These are phyloP conservation scores for Glaucomys volans DNA, from an alignment of 2,113 vertebrate species.

Conservation along the genomic window DNA sequence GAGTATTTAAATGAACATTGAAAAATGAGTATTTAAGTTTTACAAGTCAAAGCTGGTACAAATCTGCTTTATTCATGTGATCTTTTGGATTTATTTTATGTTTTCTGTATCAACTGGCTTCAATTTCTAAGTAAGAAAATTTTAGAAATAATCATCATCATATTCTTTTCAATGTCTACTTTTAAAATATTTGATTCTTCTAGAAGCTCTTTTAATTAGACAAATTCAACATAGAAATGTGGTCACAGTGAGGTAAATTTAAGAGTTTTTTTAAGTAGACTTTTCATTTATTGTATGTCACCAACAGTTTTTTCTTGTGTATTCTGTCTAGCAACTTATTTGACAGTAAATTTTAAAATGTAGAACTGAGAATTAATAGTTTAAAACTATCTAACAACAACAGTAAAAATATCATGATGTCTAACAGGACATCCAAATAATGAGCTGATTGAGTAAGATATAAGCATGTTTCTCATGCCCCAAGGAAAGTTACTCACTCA, in stretches of 20 bases:
- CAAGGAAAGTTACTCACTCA: not conserved
- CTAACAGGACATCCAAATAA: not conserved
- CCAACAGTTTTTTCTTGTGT: not conserved
- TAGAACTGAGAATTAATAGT: not conserved
- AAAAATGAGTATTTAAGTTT: too few relatives aligned
- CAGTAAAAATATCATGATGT: not conserved
- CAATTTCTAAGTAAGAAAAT: constrained; percentile 28
- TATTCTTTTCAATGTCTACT: not conserved
- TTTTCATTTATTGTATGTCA: constrained; percentile 41
- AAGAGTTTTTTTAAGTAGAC: not conserved
- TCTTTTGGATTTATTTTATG: not conserved
- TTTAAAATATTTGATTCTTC: not conserved
- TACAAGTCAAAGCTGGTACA: not conserved
- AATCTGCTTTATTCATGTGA: not conserved
- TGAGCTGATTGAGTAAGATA: not conserved
- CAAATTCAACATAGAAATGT: not conserved
- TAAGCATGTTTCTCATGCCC: not conserved
- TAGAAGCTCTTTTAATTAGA: not conserved
- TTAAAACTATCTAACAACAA: not conserved
- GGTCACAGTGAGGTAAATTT: not conserved
- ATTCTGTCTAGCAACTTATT: not conserved
- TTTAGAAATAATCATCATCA: not conserved
- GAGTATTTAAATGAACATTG: too few relatives aligned
- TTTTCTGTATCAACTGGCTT: constrained; percentile 13
- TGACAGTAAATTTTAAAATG: constrained; percentile 10